Evolutionary conservation across 2,888 invertebrate genomes (phyloP), one percentile per base, ranked within the genome.

Genomic region (Drosophila lutescens): DNA sequence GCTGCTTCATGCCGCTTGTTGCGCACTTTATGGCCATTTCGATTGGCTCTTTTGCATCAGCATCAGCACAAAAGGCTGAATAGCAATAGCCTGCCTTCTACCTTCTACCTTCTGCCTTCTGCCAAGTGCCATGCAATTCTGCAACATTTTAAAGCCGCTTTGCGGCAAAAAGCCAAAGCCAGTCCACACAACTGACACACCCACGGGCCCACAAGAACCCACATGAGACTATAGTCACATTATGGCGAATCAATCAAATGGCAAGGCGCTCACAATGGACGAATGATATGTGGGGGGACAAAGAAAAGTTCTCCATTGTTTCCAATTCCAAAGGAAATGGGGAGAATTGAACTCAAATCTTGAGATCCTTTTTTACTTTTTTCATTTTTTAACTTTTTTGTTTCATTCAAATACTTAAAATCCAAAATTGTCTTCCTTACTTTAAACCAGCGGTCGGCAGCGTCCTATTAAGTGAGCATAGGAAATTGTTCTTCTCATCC

Each of bases 21-120:
- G 76, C 76, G 40, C 71, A 76, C 74, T 83, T 77, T 56, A 73
- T 71, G 70, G 53, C 56, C 78, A 72, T 59, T 74, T 61, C 56
- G 61, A 70, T 50, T 65, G 59, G 53, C 50, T 53, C 57, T 51
- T 51, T 51, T 54, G 50, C 41, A 50, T 56, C 43, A 17, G 50
- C 41, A 50, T 56, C 43, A 23, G 44, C 44, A 69, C 69, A 62
- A 70, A 55, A 69, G 69, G 41, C 55, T 51, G 44, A 62, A 59
- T 43, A 26, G 59, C 59, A 58, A 41, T 59, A 34, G 20, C 20
- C 20, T 20, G 20, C 20, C 44, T 17, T 26, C 36, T 34, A 23
- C 59, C 23, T n/a, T n/a, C 20, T 20, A 3, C 20, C 20, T 20
- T 59, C 47, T 63, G 15, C 47, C 44, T 17, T 26, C 36, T 34